Evolutionary conservation across 2,888 invertebrate species (phyloP).

Genomic region (Drosophila anomelani): DNA sequence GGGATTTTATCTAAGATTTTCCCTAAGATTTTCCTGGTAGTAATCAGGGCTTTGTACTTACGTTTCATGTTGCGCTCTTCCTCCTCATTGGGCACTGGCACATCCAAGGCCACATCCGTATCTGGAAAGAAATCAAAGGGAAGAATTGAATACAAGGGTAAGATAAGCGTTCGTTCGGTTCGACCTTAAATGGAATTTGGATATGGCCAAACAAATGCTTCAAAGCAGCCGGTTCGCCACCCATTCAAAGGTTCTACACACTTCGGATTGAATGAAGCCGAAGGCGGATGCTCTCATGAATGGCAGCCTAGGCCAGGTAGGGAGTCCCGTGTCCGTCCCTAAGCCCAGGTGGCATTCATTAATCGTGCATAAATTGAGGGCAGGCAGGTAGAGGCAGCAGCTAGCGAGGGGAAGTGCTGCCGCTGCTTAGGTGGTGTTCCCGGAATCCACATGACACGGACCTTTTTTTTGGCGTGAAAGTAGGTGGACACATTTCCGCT

Average conservation of each 20-base stretch:
- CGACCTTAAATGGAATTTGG: conserved; percentile 62
- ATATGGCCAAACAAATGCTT: conserved; percentile 37
- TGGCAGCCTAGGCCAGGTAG: conserved; percentile 41
- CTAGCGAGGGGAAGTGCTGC: conserved; percentile 1
- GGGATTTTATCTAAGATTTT: neutral
- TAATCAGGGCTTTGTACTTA: conserved; percentile 85
- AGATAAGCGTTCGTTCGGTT: conserved; percentile 21
- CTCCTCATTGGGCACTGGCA: conserved; percentile 89
- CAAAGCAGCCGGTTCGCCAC: conserved; percentile 20
- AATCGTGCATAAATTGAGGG: conserved; percentile 77
- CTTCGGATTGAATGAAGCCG: conserved; percentile 17
- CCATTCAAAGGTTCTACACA: conserved; percentile 7
- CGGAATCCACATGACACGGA: conserved; percentile 51
- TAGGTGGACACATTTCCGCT: conserved; percentile 77
- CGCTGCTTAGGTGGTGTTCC: conserved; percentile 28
- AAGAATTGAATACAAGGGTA: neutral
- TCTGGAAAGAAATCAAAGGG: conserved; percentile 86
- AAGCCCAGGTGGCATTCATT: conserved; percentile 76
- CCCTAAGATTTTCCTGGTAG: neutral
- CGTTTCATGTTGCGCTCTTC: conserved; percentile 93
- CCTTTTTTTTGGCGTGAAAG: conserved; percentile 65
- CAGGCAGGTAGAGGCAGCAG: conserved; percentile 19
- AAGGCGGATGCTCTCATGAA: conserved; percentile 51
- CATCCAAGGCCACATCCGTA: conserved; percentile 90
- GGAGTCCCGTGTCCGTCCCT: neutral